These are phyloP conservation scores for Heliornis fulica DNA, from an alignment of 2,113 vertebrate species.

Conservation along the genomic window DNA sequence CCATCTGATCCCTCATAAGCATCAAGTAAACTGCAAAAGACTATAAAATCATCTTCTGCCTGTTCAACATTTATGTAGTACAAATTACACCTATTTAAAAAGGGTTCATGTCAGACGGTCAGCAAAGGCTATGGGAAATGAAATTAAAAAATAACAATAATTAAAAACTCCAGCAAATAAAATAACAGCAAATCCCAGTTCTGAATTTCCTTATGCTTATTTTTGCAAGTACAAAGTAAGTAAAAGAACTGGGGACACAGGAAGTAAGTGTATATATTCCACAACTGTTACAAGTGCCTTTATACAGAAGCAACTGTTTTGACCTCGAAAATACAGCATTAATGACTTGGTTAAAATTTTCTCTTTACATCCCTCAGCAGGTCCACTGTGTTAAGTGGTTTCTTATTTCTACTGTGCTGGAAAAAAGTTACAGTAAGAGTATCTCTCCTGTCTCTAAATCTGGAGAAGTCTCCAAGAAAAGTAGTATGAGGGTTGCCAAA, in stretches of 20 bases:
- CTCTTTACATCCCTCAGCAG: background rate
- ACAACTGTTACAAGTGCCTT: background rate
- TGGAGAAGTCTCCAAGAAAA: conserved; percentile 32
- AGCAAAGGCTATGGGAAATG: background rate
- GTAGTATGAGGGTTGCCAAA: conserved; percentile 34
- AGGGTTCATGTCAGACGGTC: background rate
- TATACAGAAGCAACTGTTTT: background rate
- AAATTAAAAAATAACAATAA: background rate
- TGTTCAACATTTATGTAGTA: background rate
- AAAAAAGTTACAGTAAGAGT: background rate
- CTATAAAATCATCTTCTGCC: background rate
- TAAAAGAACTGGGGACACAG: background rate
- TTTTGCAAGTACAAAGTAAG: background rate
- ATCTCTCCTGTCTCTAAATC: background rate
- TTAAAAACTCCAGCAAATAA: background rate
- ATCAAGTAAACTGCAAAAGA: background rate
- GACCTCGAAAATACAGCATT: background rate
- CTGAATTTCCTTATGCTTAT: background rate
- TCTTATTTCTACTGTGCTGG: conserved; percentile 4
- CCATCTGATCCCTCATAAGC: background rate
- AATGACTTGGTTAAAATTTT: background rate
- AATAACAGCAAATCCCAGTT: background rate
- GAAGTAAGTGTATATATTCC: background rate
- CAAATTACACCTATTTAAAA: background rate
- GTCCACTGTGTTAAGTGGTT: background rate